Percentiles rank a stretch among this genome's conserved stretches.
Conservation (phyloP, 2,113 vertebrate genomes). For the Poicephalus meyeri region DNA sequence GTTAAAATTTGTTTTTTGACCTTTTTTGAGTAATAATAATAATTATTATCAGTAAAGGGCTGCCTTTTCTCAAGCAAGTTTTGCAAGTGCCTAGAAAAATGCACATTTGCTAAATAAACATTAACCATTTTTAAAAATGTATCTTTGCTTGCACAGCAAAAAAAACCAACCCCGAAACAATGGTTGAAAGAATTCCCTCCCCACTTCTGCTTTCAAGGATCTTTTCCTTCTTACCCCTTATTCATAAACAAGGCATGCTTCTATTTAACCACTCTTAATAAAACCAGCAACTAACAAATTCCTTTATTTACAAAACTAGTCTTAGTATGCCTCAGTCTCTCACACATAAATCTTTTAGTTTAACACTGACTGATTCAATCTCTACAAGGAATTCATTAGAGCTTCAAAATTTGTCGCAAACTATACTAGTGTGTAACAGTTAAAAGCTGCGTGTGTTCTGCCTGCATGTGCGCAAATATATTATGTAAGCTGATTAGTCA, state of each 20-base stretch:
- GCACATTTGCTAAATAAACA: background rate
- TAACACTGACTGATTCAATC: background rate
- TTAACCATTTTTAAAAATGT: slow-evolving; percentile 1
- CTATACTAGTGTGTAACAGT: background rate
- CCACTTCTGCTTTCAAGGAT: background rate
- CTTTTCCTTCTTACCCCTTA: slow-evolving; percentile 12
- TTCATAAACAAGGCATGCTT: background rate
- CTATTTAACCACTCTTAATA: background rate
- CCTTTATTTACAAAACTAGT: background rate
- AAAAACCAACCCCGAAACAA: background rate
- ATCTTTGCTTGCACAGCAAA: background rate
- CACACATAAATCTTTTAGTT: background rate
- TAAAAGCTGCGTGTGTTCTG: background rate
- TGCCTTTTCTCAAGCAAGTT: background rate
- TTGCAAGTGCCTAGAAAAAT: slow-evolving; percentile 27
- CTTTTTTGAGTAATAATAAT: background rate
- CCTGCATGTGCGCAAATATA: background rate
- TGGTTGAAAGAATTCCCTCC: background rate
- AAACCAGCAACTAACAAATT: background rate
- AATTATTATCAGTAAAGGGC: background rate
- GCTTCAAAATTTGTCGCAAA: background rate
- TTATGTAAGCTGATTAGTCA: background rate
- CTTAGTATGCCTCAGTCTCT: background rate
- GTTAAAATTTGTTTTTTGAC: background rate
- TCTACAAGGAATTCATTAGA: background rate